These are phyloP conservation scores for Patagioenas fasciata DNA, from an alignment of 2,113 vertebrate species.

Conservation along the genomic window DNA sequence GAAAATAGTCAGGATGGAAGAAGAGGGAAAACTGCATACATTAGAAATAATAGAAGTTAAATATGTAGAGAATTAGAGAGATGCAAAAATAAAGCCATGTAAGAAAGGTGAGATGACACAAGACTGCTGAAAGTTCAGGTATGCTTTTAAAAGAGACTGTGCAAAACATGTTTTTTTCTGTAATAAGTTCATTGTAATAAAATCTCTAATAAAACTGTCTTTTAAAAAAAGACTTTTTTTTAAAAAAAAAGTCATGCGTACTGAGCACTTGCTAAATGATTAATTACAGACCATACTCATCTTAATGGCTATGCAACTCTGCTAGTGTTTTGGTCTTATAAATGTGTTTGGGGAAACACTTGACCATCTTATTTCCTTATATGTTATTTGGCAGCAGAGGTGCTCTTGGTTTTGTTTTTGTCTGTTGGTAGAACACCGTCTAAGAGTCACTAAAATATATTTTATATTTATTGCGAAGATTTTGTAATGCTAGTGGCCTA, in stretches of 20 bases:
- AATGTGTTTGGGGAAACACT: neutral
- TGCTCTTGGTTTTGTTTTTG: neutral
- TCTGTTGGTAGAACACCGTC: neutral
- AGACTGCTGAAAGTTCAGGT: neutral
- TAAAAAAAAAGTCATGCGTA: neutral
- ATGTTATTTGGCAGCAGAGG: neutral
- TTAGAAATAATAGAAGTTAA: neutral
- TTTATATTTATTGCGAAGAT: neutral
- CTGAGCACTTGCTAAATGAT: neutral
- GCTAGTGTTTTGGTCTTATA: neutral
- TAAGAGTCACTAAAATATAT: neutral
- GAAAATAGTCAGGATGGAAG: neutral
- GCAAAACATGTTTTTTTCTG: neutral
- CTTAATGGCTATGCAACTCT: neutral
- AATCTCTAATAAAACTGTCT: neutral
- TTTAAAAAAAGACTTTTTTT: neutral
- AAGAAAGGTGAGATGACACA: neutral
- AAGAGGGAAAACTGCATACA: neutral
- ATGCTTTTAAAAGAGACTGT: neutral
- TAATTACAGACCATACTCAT: neutral
- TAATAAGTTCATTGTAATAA: neutral
- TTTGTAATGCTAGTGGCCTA: neutral
- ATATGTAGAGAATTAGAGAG: neutral
- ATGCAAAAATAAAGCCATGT: neutral
- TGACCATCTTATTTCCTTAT: neutral